These are phyloP conservation scores for Spizaetus ornatus DNA, from an alignment of 2,113 vertebrate genomes.

Conservation along the genomic window DNA sequence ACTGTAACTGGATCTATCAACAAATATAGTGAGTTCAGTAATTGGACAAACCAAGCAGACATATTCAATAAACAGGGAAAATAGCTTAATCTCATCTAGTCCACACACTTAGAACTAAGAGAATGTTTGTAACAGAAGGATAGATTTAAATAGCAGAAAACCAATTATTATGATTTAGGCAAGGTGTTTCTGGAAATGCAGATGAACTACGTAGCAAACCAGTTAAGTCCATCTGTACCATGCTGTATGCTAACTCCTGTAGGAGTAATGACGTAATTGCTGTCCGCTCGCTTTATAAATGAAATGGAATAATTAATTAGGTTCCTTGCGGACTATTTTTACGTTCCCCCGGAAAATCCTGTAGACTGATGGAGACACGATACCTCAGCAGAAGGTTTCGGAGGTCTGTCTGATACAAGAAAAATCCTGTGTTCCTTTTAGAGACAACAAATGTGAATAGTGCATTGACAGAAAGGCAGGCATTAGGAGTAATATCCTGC, in stretches of 20 bases:
- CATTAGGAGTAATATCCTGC: background rate
- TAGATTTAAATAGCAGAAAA: background rate
- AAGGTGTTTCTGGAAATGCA: background rate
- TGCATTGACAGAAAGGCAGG: background rate
- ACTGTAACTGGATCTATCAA: background rate
- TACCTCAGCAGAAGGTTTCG: background rate
- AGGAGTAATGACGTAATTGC: background rate
- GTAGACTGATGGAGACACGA: background rate
- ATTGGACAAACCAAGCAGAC: background rate
- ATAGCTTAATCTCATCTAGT: background rate
- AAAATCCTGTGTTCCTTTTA: background rate
- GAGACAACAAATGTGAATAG: background rate
- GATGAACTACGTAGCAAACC: rapidly evolving
- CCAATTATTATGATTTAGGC: background rate
- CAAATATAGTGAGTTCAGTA: background rate
- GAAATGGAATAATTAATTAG: background rate
- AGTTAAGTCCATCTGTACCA: background rate
- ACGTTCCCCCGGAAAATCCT: background rate
- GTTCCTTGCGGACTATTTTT: background rate
- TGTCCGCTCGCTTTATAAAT: background rate
- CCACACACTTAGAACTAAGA: background rate
- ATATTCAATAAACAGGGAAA: background rate
- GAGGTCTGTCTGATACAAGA: background rate
- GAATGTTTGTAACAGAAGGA: background rate
- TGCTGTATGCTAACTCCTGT: rapidly evolving